Evolutionary conservation across 2,888 invertebrate genomes (phyloP).

Genomic region (Xestia rhomboidea): DNA sequence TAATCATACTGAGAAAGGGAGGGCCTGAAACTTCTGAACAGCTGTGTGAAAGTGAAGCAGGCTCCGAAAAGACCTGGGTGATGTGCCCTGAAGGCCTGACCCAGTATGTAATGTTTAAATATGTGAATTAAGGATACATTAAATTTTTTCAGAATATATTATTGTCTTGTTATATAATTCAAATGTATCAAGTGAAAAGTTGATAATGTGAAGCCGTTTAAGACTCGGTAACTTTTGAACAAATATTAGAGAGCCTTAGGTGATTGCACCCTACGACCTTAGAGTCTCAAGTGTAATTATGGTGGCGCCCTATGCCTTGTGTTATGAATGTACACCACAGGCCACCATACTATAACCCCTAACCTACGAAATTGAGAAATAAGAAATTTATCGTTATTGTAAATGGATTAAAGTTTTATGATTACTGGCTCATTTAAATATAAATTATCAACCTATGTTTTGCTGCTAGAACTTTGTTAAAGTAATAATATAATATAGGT

Average conservation of each 20-base stretch:
- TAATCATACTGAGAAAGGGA: conserved; percentile 75
- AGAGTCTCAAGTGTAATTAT: conserved; percentile 75
- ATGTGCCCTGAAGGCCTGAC: conserved; percentile 85
- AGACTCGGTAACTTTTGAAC: conserved; percentile 84
- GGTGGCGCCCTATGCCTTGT: conserved; percentile 69
- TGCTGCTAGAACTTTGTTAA: conserved; percentile 89
- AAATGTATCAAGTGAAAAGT: conserved; percentile 88
- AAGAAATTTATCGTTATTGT: conserved; percentile 88
- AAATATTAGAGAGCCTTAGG: conserved; percentile 88
- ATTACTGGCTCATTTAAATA: conserved; percentile 88
- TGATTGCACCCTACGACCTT: conserved; percentile 82
- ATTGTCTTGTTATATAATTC: conserved; percentile 91
- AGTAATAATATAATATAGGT: conserved; percentile 88
- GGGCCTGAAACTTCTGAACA: conserved; percentile 83
- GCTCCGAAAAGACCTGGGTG: conserved; percentile 79
- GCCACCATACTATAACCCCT: conserved; percentile 78
- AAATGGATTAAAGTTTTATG: conserved; percentile 88
- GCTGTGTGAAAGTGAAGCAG: conserved; percentile 79
- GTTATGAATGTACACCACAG: conserved; percentile 66
- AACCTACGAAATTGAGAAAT: conserved; percentile 82
- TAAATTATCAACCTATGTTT: conserved; percentile 86
- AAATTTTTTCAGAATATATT: conserved; percentile 90
- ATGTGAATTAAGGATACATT: conserved; percentile 87
- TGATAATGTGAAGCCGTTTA: conserved; percentile 82
- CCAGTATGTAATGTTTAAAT: conserved; percentile 89